Evolutionary conservation across 2,797 vertebrate species (phyloP).

Genomic region (Acanthurus leucopareius): DNA sequence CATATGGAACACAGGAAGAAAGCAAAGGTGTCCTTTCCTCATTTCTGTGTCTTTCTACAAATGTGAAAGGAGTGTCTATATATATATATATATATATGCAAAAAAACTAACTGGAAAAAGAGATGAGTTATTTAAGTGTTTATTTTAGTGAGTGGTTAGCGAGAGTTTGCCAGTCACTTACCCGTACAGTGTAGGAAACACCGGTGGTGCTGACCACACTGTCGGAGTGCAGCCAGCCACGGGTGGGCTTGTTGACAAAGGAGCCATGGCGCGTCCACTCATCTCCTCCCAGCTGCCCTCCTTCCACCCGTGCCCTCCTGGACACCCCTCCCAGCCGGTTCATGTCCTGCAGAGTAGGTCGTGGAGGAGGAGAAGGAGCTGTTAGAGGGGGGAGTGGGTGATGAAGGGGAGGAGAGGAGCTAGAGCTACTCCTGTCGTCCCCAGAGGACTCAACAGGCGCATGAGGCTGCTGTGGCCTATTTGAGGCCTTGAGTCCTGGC

Average conservation of each 20-base stretch:
- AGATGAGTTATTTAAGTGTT: background rate
- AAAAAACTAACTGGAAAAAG: conserved; percentile 12
- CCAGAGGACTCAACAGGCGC: conserved; percentile 69
- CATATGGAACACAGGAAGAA: conserved; percentile 22
- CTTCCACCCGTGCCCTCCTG: conserved; percentile 96
- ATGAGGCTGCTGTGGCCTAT: conserved; percentile 71
- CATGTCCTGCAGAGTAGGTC: conserved; percentile 95
- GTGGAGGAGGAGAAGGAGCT: conserved; percentile 87
- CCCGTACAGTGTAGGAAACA: conserved; percentile 96
- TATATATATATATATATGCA: background rate
- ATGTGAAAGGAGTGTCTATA: background rate
- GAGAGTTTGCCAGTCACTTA: conserved; percentile 73
- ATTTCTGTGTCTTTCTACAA: conserved; percentile 33
- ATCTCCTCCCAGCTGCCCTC: conserved; percentile 96
- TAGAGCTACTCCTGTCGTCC: conserved; percentile 72
- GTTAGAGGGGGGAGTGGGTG: conserved; percentile 82
- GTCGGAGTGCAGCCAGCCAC: conserved; percentile 97
- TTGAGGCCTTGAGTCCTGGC: conserved; percentile 82
- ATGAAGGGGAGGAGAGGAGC: conserved; percentile 71
- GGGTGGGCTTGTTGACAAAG: conserved; percentile 97
- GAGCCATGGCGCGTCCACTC: conserved; percentile 99
- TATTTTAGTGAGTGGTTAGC: conserved; percentile 8
- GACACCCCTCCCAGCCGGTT: conserved; percentile 96
- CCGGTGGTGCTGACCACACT: conserved; percentile 94
- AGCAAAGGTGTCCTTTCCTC: background rate